Evolutionary conservation across 2,888 invertebrate species (phyloP).

Genomic region (Erebia ligea): DNA sequence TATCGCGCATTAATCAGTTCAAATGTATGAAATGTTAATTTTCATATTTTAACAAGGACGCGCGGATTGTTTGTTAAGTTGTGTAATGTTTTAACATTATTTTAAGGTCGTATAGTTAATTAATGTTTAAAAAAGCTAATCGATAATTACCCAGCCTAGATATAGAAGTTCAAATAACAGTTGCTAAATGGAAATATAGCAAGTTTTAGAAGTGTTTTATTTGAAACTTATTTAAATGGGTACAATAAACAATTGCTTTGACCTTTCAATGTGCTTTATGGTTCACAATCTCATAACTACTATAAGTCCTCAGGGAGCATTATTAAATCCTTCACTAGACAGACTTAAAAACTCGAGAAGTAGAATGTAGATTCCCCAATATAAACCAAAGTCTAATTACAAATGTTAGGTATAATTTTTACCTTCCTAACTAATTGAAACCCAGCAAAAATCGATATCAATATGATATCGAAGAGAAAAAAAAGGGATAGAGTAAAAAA

Average conservation of each 20-base stretch:
- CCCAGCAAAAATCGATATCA: conserved; percentile 15
- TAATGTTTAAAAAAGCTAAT: not conserved
- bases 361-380: not conserved
- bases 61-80: conserved; percentile 12
- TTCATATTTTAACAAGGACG: conserved; percentile 29
- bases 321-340: not conserved
- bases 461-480: conserved; percentile 24
- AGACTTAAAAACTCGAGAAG: too few relatives aligned
- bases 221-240: too few relatives aligned
- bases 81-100: conserved; percentile 6
- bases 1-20: conserved; percentile 40
- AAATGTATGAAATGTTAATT: conserved; percentile 35
- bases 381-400: not conserved
- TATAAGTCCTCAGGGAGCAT: too few relatives aligned
- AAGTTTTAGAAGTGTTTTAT: not conserved
- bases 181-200: not conserved
- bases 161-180: not conserved
- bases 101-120: not conserved
- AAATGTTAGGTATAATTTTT: not conserved
- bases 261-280: too few relatives aligned
- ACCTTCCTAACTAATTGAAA: not conserved
- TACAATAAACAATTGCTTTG: too few relatives aligned
- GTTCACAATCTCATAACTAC: too few relatives aligned
- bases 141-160: not conserved
- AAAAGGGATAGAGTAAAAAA: conserved; percentile 27